Conservation (phyloP, 2,888 invertebrate species). For the Drosophila niveifrons region DNA sequence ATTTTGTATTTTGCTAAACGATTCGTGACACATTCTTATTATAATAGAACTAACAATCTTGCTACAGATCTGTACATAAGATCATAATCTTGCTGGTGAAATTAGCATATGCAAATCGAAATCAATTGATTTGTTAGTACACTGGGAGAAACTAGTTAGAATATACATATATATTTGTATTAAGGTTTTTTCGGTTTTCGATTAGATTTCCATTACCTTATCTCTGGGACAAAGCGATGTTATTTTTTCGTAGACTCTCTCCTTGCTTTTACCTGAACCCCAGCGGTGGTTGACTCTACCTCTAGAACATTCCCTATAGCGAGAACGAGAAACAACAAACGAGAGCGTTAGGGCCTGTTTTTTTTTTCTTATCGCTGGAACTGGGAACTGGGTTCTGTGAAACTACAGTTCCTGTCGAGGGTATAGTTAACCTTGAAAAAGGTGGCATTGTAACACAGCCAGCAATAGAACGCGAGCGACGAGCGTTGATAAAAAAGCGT, state of each 20-base stretch:
- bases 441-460: not conserved
- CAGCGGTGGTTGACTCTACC: slow-evolving; percentile 4
- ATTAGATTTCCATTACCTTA: slow-evolving; percentile 5
- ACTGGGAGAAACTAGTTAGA: not conserved
- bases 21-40: slow-evolving; percentile 33
- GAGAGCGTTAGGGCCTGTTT: slow-evolving; percentile 19
- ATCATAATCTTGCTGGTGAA: not conserved
- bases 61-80: slow-evolving; percentile 35
- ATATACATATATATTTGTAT: not conserved
- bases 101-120: slow-evolving; percentile 37
- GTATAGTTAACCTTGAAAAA: slow-evolving; percentile 61
- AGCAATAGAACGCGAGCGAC: not conserved
- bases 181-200: not conserved
- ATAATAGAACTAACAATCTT: slow-evolving; percentile 33
- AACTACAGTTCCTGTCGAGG: slow-evolving; percentile 23
- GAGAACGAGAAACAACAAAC: not conserved
- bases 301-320: slow-evolving; percentile 26
- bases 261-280: slow-evolving; percentile 26
- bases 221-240: not conserved
- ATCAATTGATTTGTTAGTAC: slow-evolving; percentile 54
- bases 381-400: slow-evolving; percentile 16
- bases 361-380: slow-evolving; percentile 41
- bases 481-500: not conserved
- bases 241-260: not conserved
- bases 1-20: slow-evolving; percentile 15